Conservation (phyloP, 2,113 vertebrate species). For the human (Homo sapiens) region GRCh38 chr17:9053001-9053500, state of each 20-base stretch:
- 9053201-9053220: not conserved
- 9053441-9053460: not conserved
- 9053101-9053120: not conserved
- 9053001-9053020: not conserved
- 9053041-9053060: not conserved
- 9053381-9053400: not conserved
- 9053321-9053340: not conserved
- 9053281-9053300: not conserved
- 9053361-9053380: not conserved
- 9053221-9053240: not conserved
- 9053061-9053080: not conserved
- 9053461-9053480: not conserved
- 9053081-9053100: constrained; percentile 3
- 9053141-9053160: not conserved
- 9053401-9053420: not conserved
- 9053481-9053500: not conserved
- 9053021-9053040: not conserved
- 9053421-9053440: not conserved
- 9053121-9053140: not conserved
- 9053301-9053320: not conserved
- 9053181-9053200: not conserved
- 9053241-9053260: not conserved
- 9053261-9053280: not conserved
- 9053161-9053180: not conserved
- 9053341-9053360: not conserved